Base-by-base conservation (phyloP, 2,797 vertebrate genomes). In the Karalla daura region DNA sequence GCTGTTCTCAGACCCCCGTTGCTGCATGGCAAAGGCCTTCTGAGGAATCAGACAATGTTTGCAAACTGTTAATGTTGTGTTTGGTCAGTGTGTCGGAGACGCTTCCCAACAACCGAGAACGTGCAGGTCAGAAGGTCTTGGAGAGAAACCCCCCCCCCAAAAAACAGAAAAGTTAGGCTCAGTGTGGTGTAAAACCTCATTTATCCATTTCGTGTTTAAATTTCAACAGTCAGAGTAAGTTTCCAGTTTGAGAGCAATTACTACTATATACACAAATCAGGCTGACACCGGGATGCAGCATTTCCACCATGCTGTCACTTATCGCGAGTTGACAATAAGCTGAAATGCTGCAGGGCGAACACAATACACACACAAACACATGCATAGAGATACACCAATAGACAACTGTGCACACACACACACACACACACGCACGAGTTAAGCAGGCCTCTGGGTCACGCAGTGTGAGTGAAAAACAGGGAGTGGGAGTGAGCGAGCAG, bases 401-500 rank as follows among this genome's bases (percentile, higher is more conserved):
- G 46, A 81, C 77, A 83, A 77, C 51, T 30, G 71, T 11, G 41
- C 45, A 12, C 3, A 64, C 63, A 55, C 84, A 60, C 70, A 60
- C 73, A 55, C 72, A 43, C 66, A 68, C 60, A 70, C 63, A 58
- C 84, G 60, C 71, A 55, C 72, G 37, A 87, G 79, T 86, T 83
- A 89, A 90, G 86, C 83, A 92, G 90, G 90, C 87, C 91, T 91
- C 75, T 87, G 89, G 89, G 89, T 92, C 89, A 83, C 86, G 68
- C 88, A 91, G 88, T 92, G 81, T 88, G 90, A 90, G 85, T 76
- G 87, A 85, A 83, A 91, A 86, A 81, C 86, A 80, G 85, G 85
- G 85, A 86, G 87, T 73, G 78, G 75, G 87, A 86, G 81, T 74
- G 88, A 88, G 86, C 47, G 82, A 91, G 90, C 90, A 91, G 90